Evolutionary conservation across 2,888 invertebrate genomes (phyloP).

Genomic region (Acanthococcus lagerstroemiae): DNA sequence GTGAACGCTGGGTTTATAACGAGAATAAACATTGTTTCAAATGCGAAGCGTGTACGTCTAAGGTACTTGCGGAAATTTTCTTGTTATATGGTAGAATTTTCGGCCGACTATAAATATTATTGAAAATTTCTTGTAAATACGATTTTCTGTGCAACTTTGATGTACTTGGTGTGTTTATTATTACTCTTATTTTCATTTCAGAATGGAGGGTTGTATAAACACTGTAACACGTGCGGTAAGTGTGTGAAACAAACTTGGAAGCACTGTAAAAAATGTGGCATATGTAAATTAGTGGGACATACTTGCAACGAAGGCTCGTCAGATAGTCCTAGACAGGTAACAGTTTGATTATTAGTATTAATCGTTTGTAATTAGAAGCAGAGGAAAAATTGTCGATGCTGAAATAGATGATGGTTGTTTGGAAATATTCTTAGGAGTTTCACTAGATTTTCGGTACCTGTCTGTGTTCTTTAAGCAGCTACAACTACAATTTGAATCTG

Average conservation of each 20-base stretch:
- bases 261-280: conserved; percentile 62
- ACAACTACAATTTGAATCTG: no score
- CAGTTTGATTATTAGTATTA: no score
- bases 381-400: no score
- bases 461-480: no score
- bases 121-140: background rate
- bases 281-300: conserved; percentile 53
- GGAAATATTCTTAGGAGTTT: no score
- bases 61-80: conserved; percentile 41
- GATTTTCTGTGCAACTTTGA: background rate
- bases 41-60: conserved; percentile 64
- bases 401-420: no score
- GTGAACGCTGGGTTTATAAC: conserved; percentile 56
- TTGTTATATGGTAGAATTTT: no score
- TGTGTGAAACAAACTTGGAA: conserved; percentile 79
- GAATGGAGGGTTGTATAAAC: conserved; percentile 59
- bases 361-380: no score
- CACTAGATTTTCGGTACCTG: no score
- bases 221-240: conserved; percentile 54
- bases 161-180: no score
- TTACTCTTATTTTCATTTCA: conserved; percentile 32
- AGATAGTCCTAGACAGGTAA: no score
- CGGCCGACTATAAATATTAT: no score
- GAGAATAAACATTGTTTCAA: conserved; percentile 64
- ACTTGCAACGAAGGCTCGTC: conserved; percentile 45